These are phyloP conservation scores for Lepidostoma basale DNA, from an alignment of 1,140 invertebrate genomes.

Conservation along the genomic window DNA sequence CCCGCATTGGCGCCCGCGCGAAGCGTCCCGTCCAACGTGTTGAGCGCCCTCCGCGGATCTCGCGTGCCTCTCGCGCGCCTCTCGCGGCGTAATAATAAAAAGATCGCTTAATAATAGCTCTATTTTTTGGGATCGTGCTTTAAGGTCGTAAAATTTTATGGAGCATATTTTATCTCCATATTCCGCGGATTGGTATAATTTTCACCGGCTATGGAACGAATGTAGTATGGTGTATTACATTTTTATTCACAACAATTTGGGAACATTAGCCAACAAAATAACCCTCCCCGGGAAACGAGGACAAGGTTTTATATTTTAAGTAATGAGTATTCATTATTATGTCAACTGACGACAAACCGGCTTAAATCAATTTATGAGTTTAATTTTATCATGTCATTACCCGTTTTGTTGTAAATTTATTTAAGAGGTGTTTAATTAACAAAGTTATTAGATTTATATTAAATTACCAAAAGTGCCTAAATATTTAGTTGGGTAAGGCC, in stretches of 20 bases:
- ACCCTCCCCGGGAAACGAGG: no score
- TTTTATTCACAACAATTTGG: slow-evolving; percentile 1
- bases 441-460: no score
- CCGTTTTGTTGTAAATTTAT: no score
- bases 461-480: no score
- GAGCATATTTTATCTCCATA: slow-evolving; percentile 28
- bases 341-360: no score
- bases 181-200: slow-evolving; percentile 27
- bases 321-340: no score
- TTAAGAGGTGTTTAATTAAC: no score
- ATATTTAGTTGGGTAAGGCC: no score
- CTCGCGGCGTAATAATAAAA: slow-evolving; percentile 8
- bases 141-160: slow-evolving; percentile 26
- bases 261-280: neutral
- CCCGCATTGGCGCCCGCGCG: no score
- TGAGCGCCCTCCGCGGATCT: neutral
- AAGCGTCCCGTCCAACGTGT: neutral
- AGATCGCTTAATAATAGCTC: slow-evolving; percentile 32
- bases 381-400: no score
- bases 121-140: slow-evolving; percentile 33
- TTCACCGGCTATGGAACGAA: neutral
- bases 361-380: no score
- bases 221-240: neutral
- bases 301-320: no score
- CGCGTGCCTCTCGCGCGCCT: neutral